Evolutionary conservation across 2,113 vertebrate species (phyloP).

Genomic region (Etia nguti): DNA sequence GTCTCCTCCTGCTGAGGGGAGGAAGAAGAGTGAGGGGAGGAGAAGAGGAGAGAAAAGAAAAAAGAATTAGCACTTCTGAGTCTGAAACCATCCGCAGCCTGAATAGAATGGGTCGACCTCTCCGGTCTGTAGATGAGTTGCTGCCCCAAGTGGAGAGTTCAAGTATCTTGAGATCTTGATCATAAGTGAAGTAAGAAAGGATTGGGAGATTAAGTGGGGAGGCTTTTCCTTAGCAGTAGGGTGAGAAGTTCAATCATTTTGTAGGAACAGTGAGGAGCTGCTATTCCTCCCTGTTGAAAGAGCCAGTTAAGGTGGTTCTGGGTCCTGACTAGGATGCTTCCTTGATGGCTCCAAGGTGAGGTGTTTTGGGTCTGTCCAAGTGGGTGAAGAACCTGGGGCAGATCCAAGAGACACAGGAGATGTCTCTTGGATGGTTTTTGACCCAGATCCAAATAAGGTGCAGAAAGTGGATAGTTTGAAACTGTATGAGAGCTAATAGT

Average conservation of each 20-base stretch:
- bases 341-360: background rate
- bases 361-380: no score
- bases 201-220: background rate
- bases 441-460: background rate
- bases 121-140: no score
- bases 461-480: background rate
- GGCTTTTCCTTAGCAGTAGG: background rate
- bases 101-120: background rate
- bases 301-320: background rate
- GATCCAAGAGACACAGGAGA: background rate
- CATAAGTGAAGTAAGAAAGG: background rate
- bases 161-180: background rate
- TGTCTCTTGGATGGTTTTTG: background rate
- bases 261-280: background rate
- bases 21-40: background rate
- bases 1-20: constrained; percentile 39
- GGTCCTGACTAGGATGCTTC: background rate
- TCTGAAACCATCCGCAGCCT: background rate
- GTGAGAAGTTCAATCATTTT: background rate
- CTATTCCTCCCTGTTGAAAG: background rate
- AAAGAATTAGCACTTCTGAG: background rate
- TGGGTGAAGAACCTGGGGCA: background rate
- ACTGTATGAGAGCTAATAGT: background rate
- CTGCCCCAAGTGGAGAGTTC: background rate
- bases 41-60: background rate